phyloP scores from a whole-genome alignment of 2,888 invertebrate genomes.

The Mamestra brassicae region DNA sequence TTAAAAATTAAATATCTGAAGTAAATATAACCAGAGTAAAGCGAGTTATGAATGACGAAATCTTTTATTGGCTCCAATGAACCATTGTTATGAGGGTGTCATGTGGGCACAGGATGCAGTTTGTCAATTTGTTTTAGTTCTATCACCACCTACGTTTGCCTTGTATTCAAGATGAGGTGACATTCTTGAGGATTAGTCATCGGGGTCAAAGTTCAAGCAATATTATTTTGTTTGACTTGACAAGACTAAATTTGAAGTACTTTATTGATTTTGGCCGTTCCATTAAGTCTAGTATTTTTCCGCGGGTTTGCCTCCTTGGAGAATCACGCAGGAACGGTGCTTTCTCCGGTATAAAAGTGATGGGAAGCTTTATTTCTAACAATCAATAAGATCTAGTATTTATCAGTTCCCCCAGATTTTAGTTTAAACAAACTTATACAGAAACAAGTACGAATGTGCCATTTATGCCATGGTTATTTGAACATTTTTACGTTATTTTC shows the following conservation, averaged over 20 bases:
- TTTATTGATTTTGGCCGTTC: neutral
- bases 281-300: too few species aligned
- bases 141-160: constrained; percentile 34
- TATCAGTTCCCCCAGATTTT: too few species aligned
- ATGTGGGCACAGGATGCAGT: constrained; percentile 40
- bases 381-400: too few species aligned
- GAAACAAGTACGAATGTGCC: too few species aligned
- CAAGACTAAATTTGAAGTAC: neutral
- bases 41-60: neutral
- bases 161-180: neutral
- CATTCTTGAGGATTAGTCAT: neutral
- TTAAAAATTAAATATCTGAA: neutral
- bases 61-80: neutral
- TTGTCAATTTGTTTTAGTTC: constrained; percentile 35
- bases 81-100: neutral
- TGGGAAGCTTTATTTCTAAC: too few species aligned
- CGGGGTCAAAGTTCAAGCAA: constrained; percentile 1
- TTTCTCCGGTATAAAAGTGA: too few species aligned
- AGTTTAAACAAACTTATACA: too few species aligned
- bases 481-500: too few species aligned
- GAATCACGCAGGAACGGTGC: too few species aligned
- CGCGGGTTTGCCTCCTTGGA: too few species aligned
- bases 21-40: neutral
- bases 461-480: too few species aligned
- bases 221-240: neutral